Percentiles rank a stretch among this genome's conserved stretches.
Evolutionary conservation across 2,797 vertebrate genomes (phyloP).

Genomic region (Gymnothorax javanicus): DNA sequence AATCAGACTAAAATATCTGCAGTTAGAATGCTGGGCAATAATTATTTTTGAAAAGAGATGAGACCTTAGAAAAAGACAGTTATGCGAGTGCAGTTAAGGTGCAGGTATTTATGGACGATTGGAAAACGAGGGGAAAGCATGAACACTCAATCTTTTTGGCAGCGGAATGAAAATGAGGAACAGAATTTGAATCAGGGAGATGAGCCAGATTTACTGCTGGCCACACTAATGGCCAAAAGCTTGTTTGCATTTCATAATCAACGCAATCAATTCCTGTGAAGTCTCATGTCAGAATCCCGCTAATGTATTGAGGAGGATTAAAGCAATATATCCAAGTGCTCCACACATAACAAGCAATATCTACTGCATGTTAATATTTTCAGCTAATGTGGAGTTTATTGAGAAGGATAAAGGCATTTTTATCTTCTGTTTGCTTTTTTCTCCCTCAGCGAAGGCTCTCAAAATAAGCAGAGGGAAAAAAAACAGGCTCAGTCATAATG

Average conservation of each 20-base stretch:
- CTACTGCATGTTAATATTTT: neutral
- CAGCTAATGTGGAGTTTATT: neutral
- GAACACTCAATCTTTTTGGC: slow-evolving; percentile 29
- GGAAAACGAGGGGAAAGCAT: neutral
- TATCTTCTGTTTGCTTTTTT: slow-evolving; percentile 4
- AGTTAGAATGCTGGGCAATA: neutral
- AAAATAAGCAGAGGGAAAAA: neutral
- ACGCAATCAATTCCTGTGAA: slow-evolving; percentile 28
- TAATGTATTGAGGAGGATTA: slow-evolving; percentile 22
- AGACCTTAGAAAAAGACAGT: neutral
- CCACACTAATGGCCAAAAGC: slow-evolving; percentile 26
- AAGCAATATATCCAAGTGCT: neutral
- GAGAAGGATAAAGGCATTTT: neutral
- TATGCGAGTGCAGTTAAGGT: neutral
- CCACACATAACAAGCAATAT: neutral
- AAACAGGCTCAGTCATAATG: slow-evolving; percentile 26
- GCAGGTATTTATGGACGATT: neutral
- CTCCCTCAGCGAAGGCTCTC: neutral
- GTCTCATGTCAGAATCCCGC: slow-evolving; percentile 20
- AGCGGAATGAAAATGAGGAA: slow-evolving; percentile 16
- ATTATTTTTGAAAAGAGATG: neutral
- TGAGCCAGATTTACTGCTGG: slow-evolving; percentile 16
- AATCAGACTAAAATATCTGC: neutral
- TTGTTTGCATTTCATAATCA: slow-evolving; percentile 29
- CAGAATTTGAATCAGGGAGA: slow-evolving; percentile 20